Percentiles rank a stretch among this genome's conserved stretches.
Conservation (phyloP, 2,113 vertebrate genomes). For the Mirounga angustirostris region DNA sequence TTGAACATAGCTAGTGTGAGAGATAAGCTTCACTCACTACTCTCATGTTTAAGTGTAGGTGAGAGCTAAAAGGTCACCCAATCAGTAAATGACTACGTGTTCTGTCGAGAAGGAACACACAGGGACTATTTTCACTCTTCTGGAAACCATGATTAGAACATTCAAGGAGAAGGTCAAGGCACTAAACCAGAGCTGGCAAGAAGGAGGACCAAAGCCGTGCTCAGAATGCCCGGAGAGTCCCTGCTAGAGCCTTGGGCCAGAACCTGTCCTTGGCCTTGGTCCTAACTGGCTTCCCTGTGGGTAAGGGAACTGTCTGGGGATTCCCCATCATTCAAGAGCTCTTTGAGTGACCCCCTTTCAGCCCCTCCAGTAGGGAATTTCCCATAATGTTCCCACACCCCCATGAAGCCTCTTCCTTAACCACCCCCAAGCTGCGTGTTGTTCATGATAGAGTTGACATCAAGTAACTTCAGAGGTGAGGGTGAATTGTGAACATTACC, state of each 20-base stretch:
- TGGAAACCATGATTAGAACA: constrained; percentile 57
- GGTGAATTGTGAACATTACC: background rate
- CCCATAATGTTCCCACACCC: constrained; percentile 76
- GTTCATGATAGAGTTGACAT: background rate
- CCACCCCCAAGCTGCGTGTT: constrained; percentile 9
- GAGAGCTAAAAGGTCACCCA: constrained; percentile 11
- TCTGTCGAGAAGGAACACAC: background rate
- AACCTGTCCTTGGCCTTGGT: background rate
- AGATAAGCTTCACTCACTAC: background rate
- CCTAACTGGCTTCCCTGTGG: constrained; percentile 45
- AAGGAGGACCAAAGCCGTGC: background rate
- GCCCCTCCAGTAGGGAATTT: constrained; percentile 75
- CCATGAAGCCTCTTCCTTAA: constrained; percentile 48
- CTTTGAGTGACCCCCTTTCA: constrained; percentile 51
- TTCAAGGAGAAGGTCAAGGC: constrained; percentile 46
- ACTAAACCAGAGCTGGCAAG: background rate
- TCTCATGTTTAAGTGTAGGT: background rate
- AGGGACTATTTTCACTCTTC: constrained; percentile 49
- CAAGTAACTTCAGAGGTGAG: constrained; percentile 45
- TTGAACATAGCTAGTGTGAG: background rate
- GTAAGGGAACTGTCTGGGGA: constrained; percentile 70
- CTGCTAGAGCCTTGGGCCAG: background rate
- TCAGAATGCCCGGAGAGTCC: background rate
- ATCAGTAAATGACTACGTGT: background rate
- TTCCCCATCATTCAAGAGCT: constrained; percentile 62